A percentile compares a stretch with the other conserved stretches of the same genome.
These are phyloP conservation scores for Folsomia manolachei DNA, from an alignment of 2,888 invertebrate species.

Conservation along the genomic window DNA sequence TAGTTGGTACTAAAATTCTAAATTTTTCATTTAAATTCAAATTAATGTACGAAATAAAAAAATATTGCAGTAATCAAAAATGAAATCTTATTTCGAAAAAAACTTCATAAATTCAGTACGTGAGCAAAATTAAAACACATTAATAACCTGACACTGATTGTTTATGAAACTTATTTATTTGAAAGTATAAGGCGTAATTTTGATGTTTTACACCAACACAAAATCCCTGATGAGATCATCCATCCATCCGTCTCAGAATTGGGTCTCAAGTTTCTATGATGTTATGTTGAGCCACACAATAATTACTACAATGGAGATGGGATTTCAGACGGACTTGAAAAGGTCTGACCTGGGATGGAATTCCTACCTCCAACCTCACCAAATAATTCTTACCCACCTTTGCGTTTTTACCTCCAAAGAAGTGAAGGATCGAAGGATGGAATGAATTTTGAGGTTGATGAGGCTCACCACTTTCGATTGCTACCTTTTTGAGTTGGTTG, in stretches of 20 bases:
- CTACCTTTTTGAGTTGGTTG: slow-evolving; percentile 27
- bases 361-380: neutral
- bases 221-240: neutral
- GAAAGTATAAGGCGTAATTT: neutral
- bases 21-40: too few species aligned
- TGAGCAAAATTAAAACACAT: too few species aligned
- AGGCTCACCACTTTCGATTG: slow-evolving; percentile 36
- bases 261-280: neutral
- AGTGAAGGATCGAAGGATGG: slow-evolving; percentile 5
- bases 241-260: neutral
- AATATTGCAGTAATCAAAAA: too few species aligned
- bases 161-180: too few species aligned
- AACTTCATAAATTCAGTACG: too few species aligned
- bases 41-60: too few species aligned
- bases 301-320: slow-evolving; percentile 11
- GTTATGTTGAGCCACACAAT: neutral
- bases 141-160: too few species aligned
- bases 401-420: slow-evolving; percentile 25
- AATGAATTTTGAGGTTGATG: slow-evolving; percentile 31
- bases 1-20: too few species aligned
- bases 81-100: too few species aligned
- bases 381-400: neutral
- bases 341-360: slow-evolving; percentile 13
- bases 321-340: slow-evolving; percentile 10
- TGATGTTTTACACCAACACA: neutral